These are phyloP conservation scores for Drosophila watanabei DNA, from an alignment of 1,140 invertebrate genomes.

Conservation along the genomic window DNA sequence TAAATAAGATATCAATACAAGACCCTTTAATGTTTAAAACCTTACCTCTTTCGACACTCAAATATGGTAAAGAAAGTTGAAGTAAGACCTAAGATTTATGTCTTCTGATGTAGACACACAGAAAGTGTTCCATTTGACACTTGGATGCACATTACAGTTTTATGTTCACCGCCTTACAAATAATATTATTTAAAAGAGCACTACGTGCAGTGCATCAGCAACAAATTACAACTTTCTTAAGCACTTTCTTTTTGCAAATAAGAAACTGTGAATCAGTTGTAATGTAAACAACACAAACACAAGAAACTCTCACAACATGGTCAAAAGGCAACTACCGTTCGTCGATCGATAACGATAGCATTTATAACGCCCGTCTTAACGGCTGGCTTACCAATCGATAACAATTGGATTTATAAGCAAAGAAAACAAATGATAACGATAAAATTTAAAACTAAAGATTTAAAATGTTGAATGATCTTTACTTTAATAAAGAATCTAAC, in stretches of 20 bases:
- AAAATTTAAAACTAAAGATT: neutral
- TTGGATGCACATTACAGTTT: neutral
- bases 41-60: constrained; percentile 5
- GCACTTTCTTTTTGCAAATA: constrained; percentile 53
- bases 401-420: neutral
- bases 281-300: constrained; percentile 47
- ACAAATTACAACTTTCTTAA: constrained; percentile 30
- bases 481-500: neutral
- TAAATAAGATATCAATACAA: neutral
- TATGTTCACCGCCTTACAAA: neutral
- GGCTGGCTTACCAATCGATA: neutral
- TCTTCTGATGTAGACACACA: constrained; percentile 17
- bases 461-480: neutral
- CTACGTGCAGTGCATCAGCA: neutral
- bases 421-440: neutral
- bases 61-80: constrained; percentile 13
- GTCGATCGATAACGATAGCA: constrained; percentile 24
- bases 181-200: neutral
- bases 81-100: neutral
- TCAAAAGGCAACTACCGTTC: constrained; percentile 41
- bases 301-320: constrained; percentile 7
- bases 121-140: constrained; percentile 8
- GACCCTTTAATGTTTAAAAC: neutral
- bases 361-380: too few species aligned
- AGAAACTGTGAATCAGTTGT: constrained; percentile 37